These are phyloP conservation scores for Tapera naevia DNA, from an alignment of 2,797 vertebrate genomes.

Conservation along the genomic window DNA sequence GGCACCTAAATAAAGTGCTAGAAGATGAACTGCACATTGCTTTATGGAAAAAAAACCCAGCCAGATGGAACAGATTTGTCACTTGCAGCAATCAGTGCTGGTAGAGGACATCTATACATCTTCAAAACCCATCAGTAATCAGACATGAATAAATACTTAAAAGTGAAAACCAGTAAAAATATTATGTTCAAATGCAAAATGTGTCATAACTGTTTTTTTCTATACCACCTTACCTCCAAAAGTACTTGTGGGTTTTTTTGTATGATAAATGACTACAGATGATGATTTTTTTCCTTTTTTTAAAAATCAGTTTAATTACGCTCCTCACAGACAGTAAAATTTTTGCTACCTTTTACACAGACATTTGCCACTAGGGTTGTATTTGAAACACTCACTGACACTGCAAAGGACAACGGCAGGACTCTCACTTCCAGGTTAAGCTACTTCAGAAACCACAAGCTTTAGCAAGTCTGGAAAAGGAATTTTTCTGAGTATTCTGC, in stretches of 20 bases:
- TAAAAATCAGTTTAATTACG: not conserved
- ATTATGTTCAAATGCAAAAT: not conserved
- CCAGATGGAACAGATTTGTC: not conserved
- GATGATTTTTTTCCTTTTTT: not conserved
- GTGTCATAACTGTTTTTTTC: not conserved
- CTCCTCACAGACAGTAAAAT: not conserved
- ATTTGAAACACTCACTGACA: not conserved
- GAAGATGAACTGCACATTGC: not conserved
- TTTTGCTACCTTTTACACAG: not conserved
- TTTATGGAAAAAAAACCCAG: not conserved
- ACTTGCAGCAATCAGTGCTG: rapidly evolving
- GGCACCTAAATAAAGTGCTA: not conserved
- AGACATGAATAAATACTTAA: not conserved
- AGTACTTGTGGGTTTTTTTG: not conserved
- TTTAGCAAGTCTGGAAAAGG: not conserved
- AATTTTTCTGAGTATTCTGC: not conserved
- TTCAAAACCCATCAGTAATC: not conserved
- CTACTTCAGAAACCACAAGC: not conserved
- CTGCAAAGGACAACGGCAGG: not conserved
- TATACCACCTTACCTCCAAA: not conserved
- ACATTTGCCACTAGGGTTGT: not conserved
- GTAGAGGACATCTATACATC: not conserved
- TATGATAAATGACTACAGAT: not conserved
- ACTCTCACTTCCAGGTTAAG: not conserved
- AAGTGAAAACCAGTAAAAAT: not conserved